Conservation (phyloP, 23 tunicate species). For the Halocynthia aurantium region DNA sequence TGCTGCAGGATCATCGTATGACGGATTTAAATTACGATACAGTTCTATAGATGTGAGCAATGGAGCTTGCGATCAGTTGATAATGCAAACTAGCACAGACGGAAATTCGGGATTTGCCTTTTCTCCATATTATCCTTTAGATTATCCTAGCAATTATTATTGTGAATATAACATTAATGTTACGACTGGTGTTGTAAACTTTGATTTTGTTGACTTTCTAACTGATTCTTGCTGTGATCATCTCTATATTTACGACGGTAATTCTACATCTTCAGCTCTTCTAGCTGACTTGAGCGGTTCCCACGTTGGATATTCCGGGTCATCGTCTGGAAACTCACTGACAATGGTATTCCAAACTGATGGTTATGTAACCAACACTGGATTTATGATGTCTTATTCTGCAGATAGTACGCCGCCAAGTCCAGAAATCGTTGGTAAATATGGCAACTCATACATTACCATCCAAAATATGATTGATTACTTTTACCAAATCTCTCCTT, state of each 20-base stretch:
- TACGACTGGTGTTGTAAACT: neutral
- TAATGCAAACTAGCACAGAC: neutral
- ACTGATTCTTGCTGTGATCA: constrained; percentile 16
- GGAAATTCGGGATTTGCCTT: neutral
- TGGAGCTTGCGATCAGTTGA: too few relatives aligned
- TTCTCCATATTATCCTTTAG: constrained; percentile 2
- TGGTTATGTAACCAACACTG: constrained; percentile 11
- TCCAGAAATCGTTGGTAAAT: too few relatives aligned
- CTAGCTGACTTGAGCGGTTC: neutral
- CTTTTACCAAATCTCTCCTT: too few relatives aligned
- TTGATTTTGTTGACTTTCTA: neutral
- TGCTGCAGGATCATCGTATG: too few relatives aligned
- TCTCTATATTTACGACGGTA: constrained; percentile 7
- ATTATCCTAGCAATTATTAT: neutral
- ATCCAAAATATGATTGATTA: too few relatives aligned
- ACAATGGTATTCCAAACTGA: constrained; percentile 3
- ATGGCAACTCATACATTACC: too few relatives aligned
- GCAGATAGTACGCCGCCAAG: too few relatives aligned
- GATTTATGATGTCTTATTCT: constrained; percentile 5
- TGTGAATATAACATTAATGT: neutral
- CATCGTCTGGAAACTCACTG: neutral
- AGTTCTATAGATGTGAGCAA: too few relatives aligned
- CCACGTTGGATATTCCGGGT: neutral
- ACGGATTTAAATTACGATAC: too few relatives aligned
- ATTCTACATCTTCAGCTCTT: neutral